Conservation (phyloP, 2,797 vertebrate genomes). For the Lerista edwardsae region DNA sequence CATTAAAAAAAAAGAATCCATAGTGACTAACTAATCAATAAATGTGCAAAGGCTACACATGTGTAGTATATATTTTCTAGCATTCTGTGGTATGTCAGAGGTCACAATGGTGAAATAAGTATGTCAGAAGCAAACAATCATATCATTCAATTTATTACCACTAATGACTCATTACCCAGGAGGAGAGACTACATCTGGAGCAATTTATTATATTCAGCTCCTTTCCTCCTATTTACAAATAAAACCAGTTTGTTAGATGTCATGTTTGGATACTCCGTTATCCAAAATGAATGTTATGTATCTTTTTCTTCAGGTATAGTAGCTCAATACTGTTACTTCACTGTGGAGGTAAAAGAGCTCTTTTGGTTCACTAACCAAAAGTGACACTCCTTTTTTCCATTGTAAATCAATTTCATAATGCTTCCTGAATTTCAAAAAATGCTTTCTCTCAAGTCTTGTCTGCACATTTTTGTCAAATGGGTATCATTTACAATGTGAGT, state of each 20-base stretch:
- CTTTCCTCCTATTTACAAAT: constrained; percentile 31
- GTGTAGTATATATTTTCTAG: background rate
- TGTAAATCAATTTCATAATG: background rate
- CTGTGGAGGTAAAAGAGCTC: background rate
- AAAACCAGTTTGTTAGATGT: constrained; percentile 12
- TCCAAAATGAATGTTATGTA: background rate
- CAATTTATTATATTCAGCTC: constrained; percentile 11
- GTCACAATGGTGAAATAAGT: background rate
- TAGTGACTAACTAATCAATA: background rate
- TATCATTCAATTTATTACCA: constrained; percentile 29
- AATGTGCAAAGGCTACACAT: background rate
- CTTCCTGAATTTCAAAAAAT: background rate
- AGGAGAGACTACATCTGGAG: constrained; percentile 35
- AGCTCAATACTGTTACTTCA: too few species aligned
- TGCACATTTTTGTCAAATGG: background rate
- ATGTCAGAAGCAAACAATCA: constrained; percentile 5
- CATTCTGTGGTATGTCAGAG: background rate
- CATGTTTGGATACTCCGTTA: constrained; percentile 7
- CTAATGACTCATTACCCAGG: constrained; percentile 30
- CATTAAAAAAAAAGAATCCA: too few species aligned
- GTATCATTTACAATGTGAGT: background rate
- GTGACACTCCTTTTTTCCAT: background rate
- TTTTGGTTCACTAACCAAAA: background rate
- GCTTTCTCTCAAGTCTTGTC: background rate
- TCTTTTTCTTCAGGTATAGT: background rate